phyloP scores from a whole-genome alignment of 1,140 invertebrate species.

The Mycetomoellerius zeteki region DNA sequence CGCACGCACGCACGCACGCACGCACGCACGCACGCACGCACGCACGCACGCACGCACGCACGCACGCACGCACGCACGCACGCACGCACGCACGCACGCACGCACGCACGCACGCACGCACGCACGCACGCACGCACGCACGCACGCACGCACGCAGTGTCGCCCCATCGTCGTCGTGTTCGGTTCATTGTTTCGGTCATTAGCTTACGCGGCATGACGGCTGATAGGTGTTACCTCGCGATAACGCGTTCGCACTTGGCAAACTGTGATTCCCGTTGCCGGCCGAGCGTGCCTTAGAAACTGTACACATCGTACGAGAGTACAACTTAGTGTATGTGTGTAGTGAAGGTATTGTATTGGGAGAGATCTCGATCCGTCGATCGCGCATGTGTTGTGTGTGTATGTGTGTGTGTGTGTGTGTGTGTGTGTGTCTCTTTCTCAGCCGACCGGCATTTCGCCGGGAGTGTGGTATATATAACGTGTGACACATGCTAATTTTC shows the following conservation, averaged over 20 bases:
- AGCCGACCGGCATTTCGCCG: too few relatives aligned
- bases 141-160: slow-evolving; percentile 40
- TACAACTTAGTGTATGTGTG: slow-evolving; percentile 33
- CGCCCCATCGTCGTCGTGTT: slow-evolving; percentile 57
- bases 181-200: slow-evolving; percentile 78
- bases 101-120: too few relatives aligned
- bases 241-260: slow-evolving; percentile 73
- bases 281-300: slow-evolving; percentile 73
- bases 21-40: too few relatives aligned
- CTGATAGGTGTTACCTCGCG: slow-evolving; percentile 77
- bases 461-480: neutral
- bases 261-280: slow-evolving; percentile 72
- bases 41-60: neutral
- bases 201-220: slow-evolving; percentile 77
- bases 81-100: too few relatives aligned
- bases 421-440: neutral
- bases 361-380: slow-evolving; percentile 12
- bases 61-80: neutral
- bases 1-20: too few relatives aligned
- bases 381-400: neutral
- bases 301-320: slow-evolving; percentile 37
- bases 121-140: neutral
- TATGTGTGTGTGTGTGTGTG: neutral
- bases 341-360: slow-evolving; percentile 61
- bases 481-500: slow-evolving; percentile 17